Evolutionary conservation across 2,888 invertebrate genomes (phyloP).

Genomic region (Phasia obesa): DNA sequence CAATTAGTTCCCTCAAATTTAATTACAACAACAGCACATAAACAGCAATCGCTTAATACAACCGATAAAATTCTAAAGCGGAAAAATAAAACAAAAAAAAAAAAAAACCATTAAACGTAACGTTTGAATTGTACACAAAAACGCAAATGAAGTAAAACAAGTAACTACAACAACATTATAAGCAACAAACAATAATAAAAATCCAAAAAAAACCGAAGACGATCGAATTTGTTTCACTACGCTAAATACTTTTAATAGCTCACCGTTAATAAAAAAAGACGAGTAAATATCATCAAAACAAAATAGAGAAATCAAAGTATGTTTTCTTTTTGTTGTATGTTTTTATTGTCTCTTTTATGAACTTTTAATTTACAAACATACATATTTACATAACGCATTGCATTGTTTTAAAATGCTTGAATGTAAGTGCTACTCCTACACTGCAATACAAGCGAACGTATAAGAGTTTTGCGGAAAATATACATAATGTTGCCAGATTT

Average conservation of each 20-base stretch:
- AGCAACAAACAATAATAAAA: constrained; percentile 24
- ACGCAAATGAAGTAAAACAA: constrained; percentile 15
- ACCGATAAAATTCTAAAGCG: constrained; percentile 40
- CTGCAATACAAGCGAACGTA: too few relatives aligned
- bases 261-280: constrained; percentile 18
- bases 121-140: constrained; percentile 21
- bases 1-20: constrained; percentile 53
- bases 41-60: constrained; percentile 1
- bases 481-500: too few relatives aligned
- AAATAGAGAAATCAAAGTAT: constrained; percentile 5
- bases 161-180: constrained; percentile 16
- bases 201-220: neutral
- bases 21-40: constrained; percentile 9
- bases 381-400: neutral
- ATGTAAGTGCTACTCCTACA: too few relatives aligned
- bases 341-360: constrained; percentile 2
- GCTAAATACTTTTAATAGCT: neutral
- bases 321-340: neutral
- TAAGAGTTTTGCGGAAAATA: too few relatives aligned
- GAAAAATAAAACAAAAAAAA: too few relatives aligned
- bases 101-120: constrained; percentile 24
- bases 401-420: neutral
- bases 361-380: neutral
- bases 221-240: constrained; percentile 18
- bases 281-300: constrained; percentile 26